Evolutionary conservation across 2,113 vertebrate genomes (phyloP).

Genomic region (Chrysemys picta): DNA sequence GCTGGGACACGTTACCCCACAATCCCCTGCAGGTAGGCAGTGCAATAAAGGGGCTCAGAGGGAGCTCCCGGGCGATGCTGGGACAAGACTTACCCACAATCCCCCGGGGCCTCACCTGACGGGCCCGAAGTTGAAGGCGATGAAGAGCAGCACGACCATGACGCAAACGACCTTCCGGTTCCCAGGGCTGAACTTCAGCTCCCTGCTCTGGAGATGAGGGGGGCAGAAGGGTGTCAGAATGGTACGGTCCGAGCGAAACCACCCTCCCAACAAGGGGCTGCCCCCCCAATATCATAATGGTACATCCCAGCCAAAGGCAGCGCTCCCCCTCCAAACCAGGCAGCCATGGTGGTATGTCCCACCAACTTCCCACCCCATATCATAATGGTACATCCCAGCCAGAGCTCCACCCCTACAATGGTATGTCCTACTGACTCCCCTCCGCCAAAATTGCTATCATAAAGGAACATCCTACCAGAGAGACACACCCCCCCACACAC

Average conservation of each 20-base stretch:
- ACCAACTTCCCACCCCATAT: neutral
- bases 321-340: neutral
- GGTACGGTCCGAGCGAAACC: neutral
- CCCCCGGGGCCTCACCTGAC: slow-evolving; percentile 81
- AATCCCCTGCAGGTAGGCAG: too few relatives aligned
- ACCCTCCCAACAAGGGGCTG: too few relatives aligned
- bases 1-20: neutral
- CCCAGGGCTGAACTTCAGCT: slow-evolving; percentile 75
- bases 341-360: neutral
- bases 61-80: too few relatives aligned
- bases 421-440: neutral
- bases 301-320: neutral
- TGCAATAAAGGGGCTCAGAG: too few relatives aligned
- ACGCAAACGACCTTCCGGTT: slow-evolving; percentile 89
- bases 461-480: neutral
- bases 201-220: slow-evolving; percentile 72
- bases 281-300: neutral
- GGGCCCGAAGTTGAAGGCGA: slow-evolving; percentile 91
- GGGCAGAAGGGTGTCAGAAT: neutral
- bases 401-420: neutral
- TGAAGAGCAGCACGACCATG: slow-evolving; percentile 89
- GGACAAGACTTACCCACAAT: too few relatives aligned
- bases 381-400: neutral
- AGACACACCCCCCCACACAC: neutral
- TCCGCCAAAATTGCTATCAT: too few relatives aligned